These are phyloP conservation scores for Lycaena phlaeas DNA, from an alignment of 2,888 invertebrate species.

Conservation along the genomic window DNA sequence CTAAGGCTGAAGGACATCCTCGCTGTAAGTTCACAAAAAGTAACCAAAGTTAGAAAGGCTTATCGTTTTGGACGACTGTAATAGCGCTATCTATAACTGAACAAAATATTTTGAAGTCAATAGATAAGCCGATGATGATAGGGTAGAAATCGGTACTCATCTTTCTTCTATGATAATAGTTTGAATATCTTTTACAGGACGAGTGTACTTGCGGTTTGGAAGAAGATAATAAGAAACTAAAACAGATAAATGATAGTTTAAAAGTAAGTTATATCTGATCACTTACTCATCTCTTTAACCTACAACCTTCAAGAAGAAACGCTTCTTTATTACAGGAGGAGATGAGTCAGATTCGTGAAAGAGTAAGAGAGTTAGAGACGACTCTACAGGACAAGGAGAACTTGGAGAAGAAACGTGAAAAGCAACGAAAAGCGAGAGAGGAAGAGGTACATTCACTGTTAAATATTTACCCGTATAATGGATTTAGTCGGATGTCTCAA, in stretches of 20 bases:
- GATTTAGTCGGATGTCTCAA: too few species aligned
- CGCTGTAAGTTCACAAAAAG: constrained; percentile 34
- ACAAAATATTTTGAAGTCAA: too few species aligned
- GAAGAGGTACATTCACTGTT: constrained; percentile 42
- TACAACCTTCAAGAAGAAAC: too few species aligned
- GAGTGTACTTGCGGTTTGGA: constrained; percentile 43
- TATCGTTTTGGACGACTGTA: too few species aligned
- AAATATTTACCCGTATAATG: too few species aligned
- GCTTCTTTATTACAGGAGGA: constrained; percentile 22
- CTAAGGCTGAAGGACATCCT: constrained; percentile 38
- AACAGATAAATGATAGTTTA: constrained; percentile 29
- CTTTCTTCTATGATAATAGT: too few species aligned
- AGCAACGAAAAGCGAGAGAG: constrained; percentile 30
- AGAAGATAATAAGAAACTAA: constrained; percentile 38
- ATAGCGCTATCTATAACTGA: too few species aligned
- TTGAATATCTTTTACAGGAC: constrained; percentile 27
- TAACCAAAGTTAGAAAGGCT: too few species aligned
- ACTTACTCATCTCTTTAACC: too few species aligned
- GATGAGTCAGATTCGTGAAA: constrained; percentile 24
- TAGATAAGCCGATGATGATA: too few species aligned
- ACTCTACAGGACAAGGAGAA: constrained; percentile 25
- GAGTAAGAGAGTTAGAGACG: constrained; percentile 30
- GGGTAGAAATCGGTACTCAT: too few species aligned
- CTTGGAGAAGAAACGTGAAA: constrained; percentile 22
- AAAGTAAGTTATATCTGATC: constrained; percentile 33